These are phyloP conservation scores for Beris morrisii DNA, from an alignment of 2,888 invertebrate species.

Conservation along the genomic window DNA sequence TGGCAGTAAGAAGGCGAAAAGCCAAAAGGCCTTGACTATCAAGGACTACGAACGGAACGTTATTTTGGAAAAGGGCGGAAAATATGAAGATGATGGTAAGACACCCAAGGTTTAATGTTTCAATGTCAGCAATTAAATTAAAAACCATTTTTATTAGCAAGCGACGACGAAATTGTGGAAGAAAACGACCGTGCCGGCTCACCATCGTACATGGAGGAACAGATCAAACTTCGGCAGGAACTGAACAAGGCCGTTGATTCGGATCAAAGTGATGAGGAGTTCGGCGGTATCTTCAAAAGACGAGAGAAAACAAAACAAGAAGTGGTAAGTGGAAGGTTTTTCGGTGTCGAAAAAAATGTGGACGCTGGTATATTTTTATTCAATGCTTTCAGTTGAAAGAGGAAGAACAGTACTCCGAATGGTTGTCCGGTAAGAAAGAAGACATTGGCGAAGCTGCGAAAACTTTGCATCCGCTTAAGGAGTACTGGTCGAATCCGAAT, in stretches of 20 bases:
- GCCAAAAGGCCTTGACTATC: conserved; percentile 65
- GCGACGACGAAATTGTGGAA: conserved; percentile 41
- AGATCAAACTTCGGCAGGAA: conserved; percentile 66
- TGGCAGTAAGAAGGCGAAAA: conserved; percentile 49
- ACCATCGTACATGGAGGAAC: conserved; percentile 68
- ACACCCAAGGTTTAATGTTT: not conserved
- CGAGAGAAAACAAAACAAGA: conserved; percentile 61
- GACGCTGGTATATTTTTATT: not conserved
- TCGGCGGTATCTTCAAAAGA: conserved; percentile 61
- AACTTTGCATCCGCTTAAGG: conserved; percentile 73
- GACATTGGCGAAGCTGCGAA: conserved; percentile 64
- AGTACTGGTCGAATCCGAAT: conserved; percentile 82
- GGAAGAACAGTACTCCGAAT: conserved; percentile 70
- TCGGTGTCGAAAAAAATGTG: not conserved
- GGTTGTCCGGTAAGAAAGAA: conserved; percentile 75
- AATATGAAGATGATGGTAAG: conserved; percentile 55
- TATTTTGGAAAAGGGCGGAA: conserved; percentile 69
- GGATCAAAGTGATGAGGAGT: conserved; percentile 58
- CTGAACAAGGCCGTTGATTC: conserved; percentile 60
- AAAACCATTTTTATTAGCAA: not conserved
- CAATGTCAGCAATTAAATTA: no score
- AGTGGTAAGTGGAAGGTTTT: conserved; percentile 45
- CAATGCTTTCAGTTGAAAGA: conserved; percentile 53
- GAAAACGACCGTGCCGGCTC: conserved; percentile 46
- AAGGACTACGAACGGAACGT: conserved; percentile 80